These are phyloP conservation scores for Oscheius sp. DNA, from an alignment of 2,888 invertebrate species.

Conservation along the genomic window DNA sequence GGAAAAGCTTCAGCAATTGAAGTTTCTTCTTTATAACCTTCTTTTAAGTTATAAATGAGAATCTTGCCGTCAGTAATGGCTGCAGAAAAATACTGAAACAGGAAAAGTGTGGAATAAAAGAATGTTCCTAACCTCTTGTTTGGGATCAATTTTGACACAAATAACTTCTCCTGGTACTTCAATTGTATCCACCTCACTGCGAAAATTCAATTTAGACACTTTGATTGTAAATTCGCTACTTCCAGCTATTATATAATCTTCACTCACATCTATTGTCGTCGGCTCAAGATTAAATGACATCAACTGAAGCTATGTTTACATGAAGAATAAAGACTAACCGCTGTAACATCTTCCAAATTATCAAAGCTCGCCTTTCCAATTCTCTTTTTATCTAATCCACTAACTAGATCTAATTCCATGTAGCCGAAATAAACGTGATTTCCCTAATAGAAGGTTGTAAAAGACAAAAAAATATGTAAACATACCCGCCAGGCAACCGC, in stretches of 20 bases:
- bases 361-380: conserved; percentile 19
- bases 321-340: too few relatives aligned
- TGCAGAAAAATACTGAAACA: conserved; percentile 13
- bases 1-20: neutral
- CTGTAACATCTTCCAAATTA: conserved; percentile 11
- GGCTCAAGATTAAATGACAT: conserved; percentile 19
- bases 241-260: conserved; percentile 6
- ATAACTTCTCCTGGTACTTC: conserved; percentile 25
- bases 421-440: conserved; percentile 25
- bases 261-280: conserved; percentile 16
- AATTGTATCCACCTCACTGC: neutral
- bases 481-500: conserved; percentile 18
- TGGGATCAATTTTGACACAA: conserved; percentile 21
- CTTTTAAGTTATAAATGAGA: neutral
- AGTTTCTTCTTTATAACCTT: neutral
- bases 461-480: neutral
- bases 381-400: conserved; percentile 12
- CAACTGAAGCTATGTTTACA: too few relatives aligned
- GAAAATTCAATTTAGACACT: neutral
- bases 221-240: conserved; percentile 28
- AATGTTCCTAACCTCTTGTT: conserved; percentile 5
- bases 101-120: conserved; percentile 5
- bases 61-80: conserved; percentile 6
- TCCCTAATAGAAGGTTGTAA: conserved; percentile 7
- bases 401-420: conserved; percentile 14